Conservation (phyloP, 2,797 vertebrate species). For the Carapus acus region DNA sequence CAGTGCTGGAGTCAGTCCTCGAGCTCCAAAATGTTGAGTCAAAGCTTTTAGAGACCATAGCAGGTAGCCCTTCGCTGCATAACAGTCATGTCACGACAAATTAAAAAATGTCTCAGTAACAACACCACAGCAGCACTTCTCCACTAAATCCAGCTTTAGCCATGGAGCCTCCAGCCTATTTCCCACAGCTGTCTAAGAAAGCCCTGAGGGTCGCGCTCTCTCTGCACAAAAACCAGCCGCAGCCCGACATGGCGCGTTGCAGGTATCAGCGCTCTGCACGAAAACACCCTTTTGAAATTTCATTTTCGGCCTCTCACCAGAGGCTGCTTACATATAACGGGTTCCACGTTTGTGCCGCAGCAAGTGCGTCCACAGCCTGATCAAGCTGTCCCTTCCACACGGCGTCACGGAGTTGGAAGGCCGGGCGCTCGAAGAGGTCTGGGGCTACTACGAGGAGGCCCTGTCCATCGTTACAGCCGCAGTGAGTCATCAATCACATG, state of each 20-base stretch:
- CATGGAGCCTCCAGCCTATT: constrained; percentile 84
- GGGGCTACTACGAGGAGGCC: constrained; percentile 84
- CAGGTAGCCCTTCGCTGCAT: constrained; percentile 63
- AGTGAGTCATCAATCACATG: constrained; percentile 77
- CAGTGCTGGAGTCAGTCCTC: constrained; percentile 79
- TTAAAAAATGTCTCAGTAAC: not conserved
- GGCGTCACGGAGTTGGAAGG: constrained; percentile 71
- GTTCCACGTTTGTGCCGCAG: constrained; percentile 60
- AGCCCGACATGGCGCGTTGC: constrained; percentile 71
- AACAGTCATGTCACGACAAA: constrained; percentile 4
- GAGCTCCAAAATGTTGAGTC: constrained; percentile 76
- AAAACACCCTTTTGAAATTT: constrained; percentile 16
- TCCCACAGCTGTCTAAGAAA: constrained; percentile 81
- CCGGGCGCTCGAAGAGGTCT: constrained; percentile 77
- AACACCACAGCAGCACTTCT: not conserved
- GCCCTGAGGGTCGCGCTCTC: constrained; percentile 79
- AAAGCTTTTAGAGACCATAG: constrained; percentile 83
- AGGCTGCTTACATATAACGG: constrained; percentile 1
- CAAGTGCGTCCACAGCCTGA: constrained; percentile 83
- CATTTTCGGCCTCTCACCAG: not conserved
- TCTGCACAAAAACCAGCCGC: constrained; percentile 74
- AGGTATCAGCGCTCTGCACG: constrained; percentile 66
- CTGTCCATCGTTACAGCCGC: constrained; percentile 72
- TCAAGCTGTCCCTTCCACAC: constrained; percentile 81
- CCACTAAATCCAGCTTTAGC: constrained; percentile 72